Base-by-base conservation (phyloP, 1,140 invertebrate genomes). In the Drosophila pallidifrons region DNA sequence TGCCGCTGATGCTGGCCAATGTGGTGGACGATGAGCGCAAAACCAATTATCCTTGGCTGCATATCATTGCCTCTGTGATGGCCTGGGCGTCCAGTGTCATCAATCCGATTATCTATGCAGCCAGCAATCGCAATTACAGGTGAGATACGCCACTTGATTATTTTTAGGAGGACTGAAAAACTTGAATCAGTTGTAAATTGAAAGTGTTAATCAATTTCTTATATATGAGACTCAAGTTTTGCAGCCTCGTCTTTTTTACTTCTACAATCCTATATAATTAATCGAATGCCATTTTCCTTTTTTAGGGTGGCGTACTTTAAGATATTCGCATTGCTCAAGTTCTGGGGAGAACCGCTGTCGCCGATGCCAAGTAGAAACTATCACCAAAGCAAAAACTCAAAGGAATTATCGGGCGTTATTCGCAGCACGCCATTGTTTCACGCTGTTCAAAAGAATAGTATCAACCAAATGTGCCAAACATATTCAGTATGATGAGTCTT, bases 51-150 rank as follows among this genome's bases (percentile, higher is more conserved):
- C 97, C 97, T 7, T 94, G 94, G 86, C 79, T 97, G 0, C 96
- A 98, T 85, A 95, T 97, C 8, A 93, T 97, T 30, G 96, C 96
- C 1, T 97, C 97, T 0, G 95, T 97, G 28, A 93, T 97, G 55
- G 96, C 96, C 1, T 98, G 97, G 97, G 96, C 96, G 1, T 97
- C 96, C 0, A 95, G 96, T 51, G 96, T 97, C 35, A 95, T 97
- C 75, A 98, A 98, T 92, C 97, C 97, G 0, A 94, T 98, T 65
- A 97, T 98, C 76, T 98, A 98, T 93, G 97, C 96, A 0, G 96
- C 95, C 3, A 97, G 96, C 60, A 98, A 97, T 91, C 94, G 96
- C 77, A 95, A 97, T 73, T 98, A 98, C 82, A 88, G 91, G 91
- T 92, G 49, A 51, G 11, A 0, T 3, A 25, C 3, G 0, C 20